Percentiles rank a stretch among this genome's conserved stretches.
These are phyloP conservation scores for Dinothrombium tinctorium DNA, from an alignment of 1,140 invertebrate species.

Conservation along the genomic window DNA sequence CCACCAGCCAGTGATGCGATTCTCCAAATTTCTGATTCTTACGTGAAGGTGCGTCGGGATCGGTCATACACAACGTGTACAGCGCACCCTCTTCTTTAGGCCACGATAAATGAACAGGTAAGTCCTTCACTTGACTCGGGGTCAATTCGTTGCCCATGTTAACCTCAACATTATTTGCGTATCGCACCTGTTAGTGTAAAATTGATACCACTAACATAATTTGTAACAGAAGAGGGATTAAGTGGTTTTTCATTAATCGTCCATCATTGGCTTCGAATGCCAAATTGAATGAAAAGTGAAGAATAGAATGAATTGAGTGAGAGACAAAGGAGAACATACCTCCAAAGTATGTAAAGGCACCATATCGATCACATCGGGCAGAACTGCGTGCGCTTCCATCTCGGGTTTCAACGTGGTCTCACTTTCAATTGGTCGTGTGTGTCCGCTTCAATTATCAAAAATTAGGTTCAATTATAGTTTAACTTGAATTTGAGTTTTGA, in stretches of 20 bases:
- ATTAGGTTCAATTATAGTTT: too few relatives aligned
- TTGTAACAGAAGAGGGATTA: too few relatives aligned
- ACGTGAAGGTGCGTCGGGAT: slow-evolving; percentile 71
- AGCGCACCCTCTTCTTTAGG: slow-evolving; percentile 13
- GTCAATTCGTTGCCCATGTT: slow-evolving; percentile 38
- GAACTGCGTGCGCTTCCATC: slow-evolving; percentile 31
- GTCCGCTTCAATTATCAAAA: too few relatives aligned
- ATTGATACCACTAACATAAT: too few relatives aligned
- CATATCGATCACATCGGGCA: slow-evolving; percentile 41
- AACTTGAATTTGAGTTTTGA: too few relatives aligned
- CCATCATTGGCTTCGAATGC: neutral
- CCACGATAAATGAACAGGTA: slow-evolving; percentile 26
- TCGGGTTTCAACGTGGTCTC: too few relatives aligned
- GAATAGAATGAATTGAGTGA: neutral
- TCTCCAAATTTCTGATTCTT: slow-evolving; percentile 48
- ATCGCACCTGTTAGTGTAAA: slow-evolving; percentile 7
- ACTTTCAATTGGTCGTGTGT: too few relatives aligned
- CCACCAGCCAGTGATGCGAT: slow-evolving; percentile 77
- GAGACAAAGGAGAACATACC: slow-evolving; percentile 8
- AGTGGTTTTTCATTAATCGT: neutral
- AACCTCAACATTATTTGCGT: slow-evolving; percentile 4
- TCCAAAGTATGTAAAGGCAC: slow-evolving; percentile 28
- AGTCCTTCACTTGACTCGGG: slow-evolving; percentile 23
- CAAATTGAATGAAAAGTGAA: neutral
- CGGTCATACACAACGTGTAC: slow-evolving; percentile 62